A percentile compares a stretch with the other conserved stretches of the same genome.
phyloP scores from a whole-genome alignment of 2,797 vertebrate species.

The Gouania willdenowi region DNA sequence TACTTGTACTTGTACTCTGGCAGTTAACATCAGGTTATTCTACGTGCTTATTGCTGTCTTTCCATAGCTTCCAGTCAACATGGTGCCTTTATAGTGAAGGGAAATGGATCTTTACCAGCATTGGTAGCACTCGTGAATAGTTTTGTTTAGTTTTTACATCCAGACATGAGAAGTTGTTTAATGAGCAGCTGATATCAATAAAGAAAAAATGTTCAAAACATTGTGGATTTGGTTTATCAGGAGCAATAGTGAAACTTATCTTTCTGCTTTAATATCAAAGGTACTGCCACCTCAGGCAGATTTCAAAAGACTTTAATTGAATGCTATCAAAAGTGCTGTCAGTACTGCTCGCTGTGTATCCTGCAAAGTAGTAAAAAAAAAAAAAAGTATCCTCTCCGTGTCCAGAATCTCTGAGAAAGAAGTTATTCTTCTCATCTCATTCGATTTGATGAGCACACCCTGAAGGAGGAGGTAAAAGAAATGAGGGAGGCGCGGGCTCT shows the following conservation, averaged over 20 bases:
- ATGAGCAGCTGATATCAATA: conserved; percentile 22
- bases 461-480: conserved; percentile 5
- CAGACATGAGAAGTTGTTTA: conserved; percentile 20
- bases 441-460: conserved; percentile 22
- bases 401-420: conserved; percentile 26
- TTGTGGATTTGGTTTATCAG: conserved; percentile 6
- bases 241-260: conserved; percentile 1
- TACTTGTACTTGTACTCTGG: no score
- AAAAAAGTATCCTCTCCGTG: conserved; percentile 30
- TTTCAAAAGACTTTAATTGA: conserved; percentile 41
- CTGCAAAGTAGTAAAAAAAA: conserved; percentile 32
- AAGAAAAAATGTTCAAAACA: conserved; percentile 2
- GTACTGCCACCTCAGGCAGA: conserved; percentile 32
- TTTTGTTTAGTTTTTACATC: conserved; percentile 30
- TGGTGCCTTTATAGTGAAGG: no score
- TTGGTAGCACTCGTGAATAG: conserved; percentile 23
- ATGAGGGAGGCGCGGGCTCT: conserved; percentile 35
- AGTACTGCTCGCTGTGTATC: conserved; percentile 38
- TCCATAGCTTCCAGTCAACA: no score
- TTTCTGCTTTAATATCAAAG: conserved; percentile 26
- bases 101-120: not conserved
- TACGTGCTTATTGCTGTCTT: no score
- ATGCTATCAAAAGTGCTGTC: conserved; percentile 52
- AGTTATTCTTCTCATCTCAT: conserved; percentile 30
- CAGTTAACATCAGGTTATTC: no score